Base-by-base conservation (phyloP, 1,140 invertebrate species). In the Mamestra configurata region DNA sequence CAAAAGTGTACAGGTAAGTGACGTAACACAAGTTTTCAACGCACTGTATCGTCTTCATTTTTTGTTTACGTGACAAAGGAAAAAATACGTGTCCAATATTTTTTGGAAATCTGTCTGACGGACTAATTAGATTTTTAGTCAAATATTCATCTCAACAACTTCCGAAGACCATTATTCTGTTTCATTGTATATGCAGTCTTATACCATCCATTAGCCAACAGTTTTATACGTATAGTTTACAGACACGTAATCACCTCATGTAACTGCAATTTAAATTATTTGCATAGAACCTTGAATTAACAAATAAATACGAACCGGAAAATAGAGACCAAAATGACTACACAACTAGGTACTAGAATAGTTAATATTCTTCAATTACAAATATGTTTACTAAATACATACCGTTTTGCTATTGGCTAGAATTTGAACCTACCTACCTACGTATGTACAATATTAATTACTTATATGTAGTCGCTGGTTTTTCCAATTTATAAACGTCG, bases 401-500 rank as follows among this genome's bases (percentile, higher is more conserved):
- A n/a, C 1, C 1, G 10, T 64, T 20, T 64, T 3, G 18, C 35
- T 37, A 40, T 64, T 64, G 59, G 59, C 35, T 37, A 37, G 59
- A 64, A 64, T 64, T 64, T 8, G 35, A 64, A 40, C 35, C 6
- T 27, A 64, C 13, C 3, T 61, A 61, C 22, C 22, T 55, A 35
- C 18, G 27, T 3, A 61, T 4, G 11, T 59, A 40, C 7, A 18
- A 37, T 64, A 40, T 40, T 64, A 64, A 57, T 64, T 22, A 37
- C 35, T 10, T 11, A 40, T 64, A 61, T n/a, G 31, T 49, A 49
- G 0, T 11, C 4, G 15, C 15, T 10, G 61, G n/a, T 66, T 66
- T 66, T 66, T 10, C 61, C 61, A 66, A 66, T 66, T 20, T 20
- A 66, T 31, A 31, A 31, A 31, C 27, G 27, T 31, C 35, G n/a